Base-by-base conservation (phyloP, 2,113 vertebrate species). In the Cyrtonyx montezumae region DNA sequence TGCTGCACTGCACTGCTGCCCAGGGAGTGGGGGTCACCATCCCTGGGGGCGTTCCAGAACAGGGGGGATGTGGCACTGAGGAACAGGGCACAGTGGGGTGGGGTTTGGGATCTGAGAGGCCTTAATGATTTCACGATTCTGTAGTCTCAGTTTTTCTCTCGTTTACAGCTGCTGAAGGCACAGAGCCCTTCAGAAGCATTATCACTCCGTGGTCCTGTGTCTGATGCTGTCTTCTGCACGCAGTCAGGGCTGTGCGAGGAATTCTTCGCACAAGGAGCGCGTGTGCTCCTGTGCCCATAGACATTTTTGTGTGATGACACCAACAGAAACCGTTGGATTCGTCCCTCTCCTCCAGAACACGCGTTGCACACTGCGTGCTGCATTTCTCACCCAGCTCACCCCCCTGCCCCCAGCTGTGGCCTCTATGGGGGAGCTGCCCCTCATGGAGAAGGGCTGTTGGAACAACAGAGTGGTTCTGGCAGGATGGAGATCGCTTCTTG, bases 221-320 rank as follows among this genome's bases (percentile, higher is more conserved):
- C 30, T 43, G 69, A 30, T 91, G 62, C 7, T 76, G 17, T 84
- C 87, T 81, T 51, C 74, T 1, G 26, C 63, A 48, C 2, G 2
- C 30, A 26, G 3, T 9, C 5, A 0, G 26, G 67, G 59, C 83
- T 46, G 2, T 79, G 16, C 16, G 59, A 74, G 73, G 88, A 67
- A 46, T 45, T 9, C 0, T 85, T 53, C 53, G 70, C 30, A 36
- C 0, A 5, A 69, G 8, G 3, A 61, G 48, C 79, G 23, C 1
- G 0, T 59, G 0, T 59, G 65, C 17, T 94, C 43, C 55, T 66
- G 79, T 0, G 2, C 45, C 6, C 2, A 21, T 46, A 68, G 11
- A 17, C 10, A 1, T 76, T 87, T 82, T 68, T 58, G 53, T 87
- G 75, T 34, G 20, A 22, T 48, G 8, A 63, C 37, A 46, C 37